A percentile compares a stretch with the other conserved stretches of the same genome.
Evolutionary conservation across 2,888 invertebrate species (phyloP).

Genomic region (Mongoloraphidia duomilia): DNA sequence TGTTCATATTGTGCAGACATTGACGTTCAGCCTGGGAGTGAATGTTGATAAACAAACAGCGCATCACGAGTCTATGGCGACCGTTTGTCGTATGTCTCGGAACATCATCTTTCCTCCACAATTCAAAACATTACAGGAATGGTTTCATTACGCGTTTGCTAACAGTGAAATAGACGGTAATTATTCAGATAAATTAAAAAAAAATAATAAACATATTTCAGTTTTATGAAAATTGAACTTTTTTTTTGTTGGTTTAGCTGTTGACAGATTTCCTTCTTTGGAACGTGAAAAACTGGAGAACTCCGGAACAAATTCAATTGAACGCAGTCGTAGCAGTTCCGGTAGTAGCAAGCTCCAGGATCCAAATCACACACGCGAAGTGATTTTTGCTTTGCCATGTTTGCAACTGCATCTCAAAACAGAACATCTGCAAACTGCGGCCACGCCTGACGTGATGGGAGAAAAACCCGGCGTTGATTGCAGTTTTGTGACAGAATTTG

Average conservation of each 20-base stretch:
- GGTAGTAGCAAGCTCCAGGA: slow-evolving; percentile 50
- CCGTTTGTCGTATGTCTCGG: slow-evolving; percentile 81
- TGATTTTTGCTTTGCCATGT: slow-evolving; percentile 91
- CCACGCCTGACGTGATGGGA: slow-evolving; percentile 51
- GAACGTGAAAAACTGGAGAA: slow-evolving; percentile 56
- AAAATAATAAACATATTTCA: neutral
- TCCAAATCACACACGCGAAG: slow-evolving; percentile 75
- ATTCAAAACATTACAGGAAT: slow-evolving; percentile 85
- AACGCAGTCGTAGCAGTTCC: slow-evolving; percentile 29
- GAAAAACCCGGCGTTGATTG: slow-evolving; percentile 84
- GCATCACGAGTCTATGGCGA: slow-evolving; percentile 82
- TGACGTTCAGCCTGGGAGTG: slow-evolving; percentile 78
- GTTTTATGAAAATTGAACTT: neutral
- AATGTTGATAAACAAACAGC: slow-evolving; percentile 42
- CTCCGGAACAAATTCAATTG: slow-evolving; percentile 36
- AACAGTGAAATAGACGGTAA: slow-evolving; percentile 88
- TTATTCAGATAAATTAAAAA: slow-evolving; percentile 10
- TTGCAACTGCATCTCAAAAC: slow-evolving; percentile 87
- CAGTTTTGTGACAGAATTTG: slow-evolving; percentile 96
- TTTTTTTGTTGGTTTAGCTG: slow-evolving; percentile 40
- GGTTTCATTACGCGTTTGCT: slow-evolving; percentile 94
- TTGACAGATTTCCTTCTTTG: slow-evolving; percentile 80
- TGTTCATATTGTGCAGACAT: slow-evolving; percentile 76
- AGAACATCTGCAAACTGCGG: slow-evolving; percentile 69
- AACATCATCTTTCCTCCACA: slow-evolving; percentile 90